Evolutionary conservation across 2,113 vertebrate genomes (phyloP).

Genomic region (Oenanthe melanoleuca): DNA sequence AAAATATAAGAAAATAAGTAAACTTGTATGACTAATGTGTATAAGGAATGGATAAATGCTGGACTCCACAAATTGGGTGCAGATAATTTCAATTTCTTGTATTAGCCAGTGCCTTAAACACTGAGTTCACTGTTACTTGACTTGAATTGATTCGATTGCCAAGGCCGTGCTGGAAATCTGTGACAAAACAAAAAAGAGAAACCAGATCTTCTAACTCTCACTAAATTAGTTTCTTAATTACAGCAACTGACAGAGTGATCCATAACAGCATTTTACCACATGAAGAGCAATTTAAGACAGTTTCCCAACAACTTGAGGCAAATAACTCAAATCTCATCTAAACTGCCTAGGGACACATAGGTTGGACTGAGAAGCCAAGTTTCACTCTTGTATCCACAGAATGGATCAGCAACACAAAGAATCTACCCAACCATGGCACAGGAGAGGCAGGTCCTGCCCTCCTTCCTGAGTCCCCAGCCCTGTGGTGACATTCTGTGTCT

Average conservation of each 20-base stretch:
- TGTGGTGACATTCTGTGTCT: background rate
- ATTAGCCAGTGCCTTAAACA: background rate
- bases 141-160: background rate
- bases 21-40: background rate
- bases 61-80: background rate
- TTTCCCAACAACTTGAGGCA: background rate
- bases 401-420: background rate
- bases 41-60: background rate
- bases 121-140: background rate
- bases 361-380: background rate
- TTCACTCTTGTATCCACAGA: background rate
- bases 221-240: background rate
- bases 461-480: background rate
- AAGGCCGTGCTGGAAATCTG: background rate
- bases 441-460: background rate
- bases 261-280: background rate
- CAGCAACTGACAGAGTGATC: background rate
- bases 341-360: background rate
- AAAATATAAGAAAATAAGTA: background rate
- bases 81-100: background rate
- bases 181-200: background rate
- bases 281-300: background rate
- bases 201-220: background rate
- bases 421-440: background rate
- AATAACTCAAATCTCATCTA: background rate